phyloP scores from a whole-genome alignment of 2,797 vertebrate species.

The Lacerta bilineata region DNA sequence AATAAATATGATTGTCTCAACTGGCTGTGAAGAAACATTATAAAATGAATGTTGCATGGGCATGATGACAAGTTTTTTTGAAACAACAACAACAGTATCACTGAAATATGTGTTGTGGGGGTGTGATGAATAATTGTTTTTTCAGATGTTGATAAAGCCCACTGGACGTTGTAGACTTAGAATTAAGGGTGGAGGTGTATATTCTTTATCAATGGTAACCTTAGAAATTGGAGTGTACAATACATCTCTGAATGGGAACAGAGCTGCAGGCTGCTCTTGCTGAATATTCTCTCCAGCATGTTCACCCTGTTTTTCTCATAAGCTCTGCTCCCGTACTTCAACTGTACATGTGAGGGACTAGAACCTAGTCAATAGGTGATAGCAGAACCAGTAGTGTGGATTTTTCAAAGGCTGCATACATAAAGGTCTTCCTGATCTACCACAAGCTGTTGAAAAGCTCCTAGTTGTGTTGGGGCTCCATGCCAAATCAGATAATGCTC shows the following conservation, averaged over 20 bases:
- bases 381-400: background rate
- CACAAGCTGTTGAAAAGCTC: background rate
- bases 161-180: background rate
- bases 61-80: background rate
- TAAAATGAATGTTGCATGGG: background rate
- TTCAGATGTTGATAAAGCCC: background rate
- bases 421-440: background rate
- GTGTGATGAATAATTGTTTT: too few relatives aligned
- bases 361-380: too few relatives aligned
- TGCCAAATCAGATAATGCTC: background rate
- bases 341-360: too few relatives aligned
- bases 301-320: background rate
- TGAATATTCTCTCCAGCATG: background rate
- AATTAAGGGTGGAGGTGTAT: too few relatives aligned
- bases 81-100: background rate
- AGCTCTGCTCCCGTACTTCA: background rate
- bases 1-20: constrained; percentile 21
- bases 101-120: background rate
- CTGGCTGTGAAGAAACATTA: background rate
- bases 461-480: background rate
- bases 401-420: too few relatives aligned
- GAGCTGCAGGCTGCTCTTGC: background rate
- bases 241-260: background rate
- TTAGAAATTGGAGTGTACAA: background rate
- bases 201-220: background rate